Evolutionary conservation across 2,113 vertebrate species (phyloP).

Genomic region (Mionectes macconnelli): DNA sequence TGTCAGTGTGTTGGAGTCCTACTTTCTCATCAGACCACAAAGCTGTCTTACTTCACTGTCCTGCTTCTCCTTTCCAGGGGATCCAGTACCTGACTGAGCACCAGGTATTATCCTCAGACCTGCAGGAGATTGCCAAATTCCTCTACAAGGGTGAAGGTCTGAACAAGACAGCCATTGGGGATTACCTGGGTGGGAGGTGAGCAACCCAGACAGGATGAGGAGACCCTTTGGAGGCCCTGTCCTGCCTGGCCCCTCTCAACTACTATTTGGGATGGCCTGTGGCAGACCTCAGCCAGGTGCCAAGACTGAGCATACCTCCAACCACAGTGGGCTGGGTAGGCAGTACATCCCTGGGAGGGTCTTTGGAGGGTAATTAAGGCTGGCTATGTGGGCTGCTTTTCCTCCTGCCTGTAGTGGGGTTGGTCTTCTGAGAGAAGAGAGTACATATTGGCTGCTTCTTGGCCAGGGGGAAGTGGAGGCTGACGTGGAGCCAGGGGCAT

Average conservation of each 20-base stretch:
- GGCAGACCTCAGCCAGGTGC: neutral
- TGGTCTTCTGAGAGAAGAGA: neutral
- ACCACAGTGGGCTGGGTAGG: neutral
- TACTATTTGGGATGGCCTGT: neutral
- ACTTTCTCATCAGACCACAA: neutral
- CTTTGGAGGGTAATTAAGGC: neutral
- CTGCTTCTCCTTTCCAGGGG: conserved; percentile 74
- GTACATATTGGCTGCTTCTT: neutral
- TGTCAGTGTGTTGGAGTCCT: neutral
- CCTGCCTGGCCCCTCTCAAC: neutral
- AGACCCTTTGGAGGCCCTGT: neutral
- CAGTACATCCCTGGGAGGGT: neutral
- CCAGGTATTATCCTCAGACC: conserved; percentile 74
- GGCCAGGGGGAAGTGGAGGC: neutral
- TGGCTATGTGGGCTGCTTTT: neutral
- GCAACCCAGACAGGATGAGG: neutral
- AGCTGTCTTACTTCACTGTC: neutral
- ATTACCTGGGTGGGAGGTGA: conserved; percentile 92
- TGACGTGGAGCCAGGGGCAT: neutral
- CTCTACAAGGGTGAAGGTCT: conserved; percentile 94
- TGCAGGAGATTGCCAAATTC: conserved; percentile 84
- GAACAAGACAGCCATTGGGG: conserved; percentile 94
- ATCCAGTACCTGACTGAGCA: conserved; percentile 85
- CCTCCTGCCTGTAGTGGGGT: neutral
- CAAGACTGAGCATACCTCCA: neutral